Percentiles rank a stretch among this genome's conserved stretches.
phyloP scores from a whole-genome alignment of 2,888 invertebrate species.

The Pinctada fucata region DNA sequence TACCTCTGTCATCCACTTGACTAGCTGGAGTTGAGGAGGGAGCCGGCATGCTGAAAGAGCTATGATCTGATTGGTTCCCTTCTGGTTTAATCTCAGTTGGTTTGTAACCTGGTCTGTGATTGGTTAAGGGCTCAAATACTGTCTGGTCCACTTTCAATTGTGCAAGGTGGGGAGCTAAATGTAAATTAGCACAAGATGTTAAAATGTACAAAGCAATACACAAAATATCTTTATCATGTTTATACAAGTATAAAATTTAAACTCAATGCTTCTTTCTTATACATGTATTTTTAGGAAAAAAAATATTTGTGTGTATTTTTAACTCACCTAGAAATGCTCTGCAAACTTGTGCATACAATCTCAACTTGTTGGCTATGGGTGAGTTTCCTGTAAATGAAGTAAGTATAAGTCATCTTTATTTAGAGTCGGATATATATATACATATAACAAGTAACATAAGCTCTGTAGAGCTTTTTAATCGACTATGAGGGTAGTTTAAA shows the following conservation, averaged over 20 bases:
- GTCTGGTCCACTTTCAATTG: constrained; percentile 86
- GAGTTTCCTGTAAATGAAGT: constrained; percentile 80
- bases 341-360: constrained; percentile 90
- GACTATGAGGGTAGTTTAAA: no score
- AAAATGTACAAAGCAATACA: constrained; percentile 26
- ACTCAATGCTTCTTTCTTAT: background rate
- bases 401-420: background rate
- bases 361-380: constrained; percentile 88
- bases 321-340: constrained; percentile 82
- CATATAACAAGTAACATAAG: no score
- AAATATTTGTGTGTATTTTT: background rate
- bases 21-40: constrained; percentile 7
- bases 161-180: constrained; percentile 84
- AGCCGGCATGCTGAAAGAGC: constrained; percentile 30
- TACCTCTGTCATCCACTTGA: constrained; percentile 5
- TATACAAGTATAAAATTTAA: background rate
- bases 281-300: background rate
- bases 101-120: constrained; percentile 40
- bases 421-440: background rate
- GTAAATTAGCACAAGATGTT: no score
- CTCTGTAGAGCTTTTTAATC: no score
- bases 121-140: constrained; percentile 57
- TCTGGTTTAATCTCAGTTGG: constrained; percentile 26
- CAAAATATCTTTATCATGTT: background rate
- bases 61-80: constrained; percentile 20